Conservation (phyloP, 1,140 invertebrate species). For the Rhagoletis zephyria region DNA sequence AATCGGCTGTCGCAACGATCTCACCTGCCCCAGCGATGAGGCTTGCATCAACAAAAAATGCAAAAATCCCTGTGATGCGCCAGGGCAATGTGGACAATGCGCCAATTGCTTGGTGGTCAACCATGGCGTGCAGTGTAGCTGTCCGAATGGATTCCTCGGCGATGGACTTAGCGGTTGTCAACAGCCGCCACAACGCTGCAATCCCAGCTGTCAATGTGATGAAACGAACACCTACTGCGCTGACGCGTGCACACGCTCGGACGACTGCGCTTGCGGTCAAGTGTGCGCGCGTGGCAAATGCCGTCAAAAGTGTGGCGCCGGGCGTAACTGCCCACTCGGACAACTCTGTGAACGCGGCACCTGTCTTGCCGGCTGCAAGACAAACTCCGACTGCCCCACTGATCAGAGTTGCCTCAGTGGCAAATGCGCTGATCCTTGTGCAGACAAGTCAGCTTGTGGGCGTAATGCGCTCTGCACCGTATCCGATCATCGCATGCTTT, state of each 20-base stretch:
- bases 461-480: constrained; percentile 84
- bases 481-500: constrained; percentile 85
- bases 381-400: constrained; percentile 85
- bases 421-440: constrained; percentile 85
- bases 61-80: constrained; percentile 83
- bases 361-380: constrained; percentile 83
- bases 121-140: constrained; percentile 88
- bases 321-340: constrained; percentile 71
- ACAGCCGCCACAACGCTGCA: constrained; percentile 79
- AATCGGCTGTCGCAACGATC: constrained; percentile 86
- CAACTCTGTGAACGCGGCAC: constrained; percentile 78
- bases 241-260: constrained; percentile 78
- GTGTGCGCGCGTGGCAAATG: constrained; percentile 75
- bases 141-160: constrained; percentile 84
- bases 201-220: constrained; percentile 82
- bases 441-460: constrained; percentile 79
- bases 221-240: constrained; percentile 83
- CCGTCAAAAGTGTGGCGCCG: constrained; percentile 72
- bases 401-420: constrained; percentile 83
- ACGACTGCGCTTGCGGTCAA: constrained; percentile 83
- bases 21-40: constrained; percentile 81
- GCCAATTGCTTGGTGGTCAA: constrained; percentile 87
- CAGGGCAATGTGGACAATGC: constrained; percentile 85
- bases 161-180: constrained; percentile 84
- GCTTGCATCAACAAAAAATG: constrained; percentile 89